Evolutionary conservation across 2,113 vertebrate species (phyloP).

Genomic region (Chelonoidis abingdonii): DNA sequence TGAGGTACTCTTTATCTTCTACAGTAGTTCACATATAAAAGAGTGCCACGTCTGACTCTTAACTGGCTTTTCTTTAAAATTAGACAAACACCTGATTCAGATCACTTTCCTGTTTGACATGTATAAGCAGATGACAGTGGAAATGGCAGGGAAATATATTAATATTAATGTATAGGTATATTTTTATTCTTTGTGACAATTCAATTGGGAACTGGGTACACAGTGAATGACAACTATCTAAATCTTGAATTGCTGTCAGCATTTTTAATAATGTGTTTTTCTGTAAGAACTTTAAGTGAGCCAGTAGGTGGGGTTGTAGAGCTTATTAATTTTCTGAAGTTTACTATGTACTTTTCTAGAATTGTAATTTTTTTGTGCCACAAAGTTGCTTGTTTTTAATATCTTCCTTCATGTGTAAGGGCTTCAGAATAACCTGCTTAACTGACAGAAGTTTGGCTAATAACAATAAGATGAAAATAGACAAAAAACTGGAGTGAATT

Average conservation of each 20-base stretch:
- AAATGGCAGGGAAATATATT: neutral
- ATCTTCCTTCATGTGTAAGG: neutral
- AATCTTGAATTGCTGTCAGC: neutral
- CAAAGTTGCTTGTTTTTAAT: neutral
- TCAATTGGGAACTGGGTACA: neutral
- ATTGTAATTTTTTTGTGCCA: neutral
- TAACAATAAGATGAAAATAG: neutral
- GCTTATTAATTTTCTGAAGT: slow-evolving; percentile 4
- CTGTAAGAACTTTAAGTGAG: neutral
- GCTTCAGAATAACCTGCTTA: neutral
- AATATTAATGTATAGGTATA: neutral
- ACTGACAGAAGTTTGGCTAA: neutral
- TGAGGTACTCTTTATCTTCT: neutral
- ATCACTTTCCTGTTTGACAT: neutral
- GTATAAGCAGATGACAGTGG: neutral
- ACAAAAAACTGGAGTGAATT: neutral
- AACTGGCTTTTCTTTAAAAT: neutral
- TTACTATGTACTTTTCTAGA: neutral
- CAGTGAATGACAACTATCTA: neutral
- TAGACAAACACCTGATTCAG: neutral
- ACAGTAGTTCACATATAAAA: neutral
- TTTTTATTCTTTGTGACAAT: neutral
- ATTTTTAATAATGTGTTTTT: neutral
- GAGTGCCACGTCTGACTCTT: neutral
- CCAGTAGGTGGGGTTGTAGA: slow-evolving; percentile 71